phyloP scores from a whole-genome alignment of 2,113 vertebrate genomes.

The Eira barbara region DNA sequence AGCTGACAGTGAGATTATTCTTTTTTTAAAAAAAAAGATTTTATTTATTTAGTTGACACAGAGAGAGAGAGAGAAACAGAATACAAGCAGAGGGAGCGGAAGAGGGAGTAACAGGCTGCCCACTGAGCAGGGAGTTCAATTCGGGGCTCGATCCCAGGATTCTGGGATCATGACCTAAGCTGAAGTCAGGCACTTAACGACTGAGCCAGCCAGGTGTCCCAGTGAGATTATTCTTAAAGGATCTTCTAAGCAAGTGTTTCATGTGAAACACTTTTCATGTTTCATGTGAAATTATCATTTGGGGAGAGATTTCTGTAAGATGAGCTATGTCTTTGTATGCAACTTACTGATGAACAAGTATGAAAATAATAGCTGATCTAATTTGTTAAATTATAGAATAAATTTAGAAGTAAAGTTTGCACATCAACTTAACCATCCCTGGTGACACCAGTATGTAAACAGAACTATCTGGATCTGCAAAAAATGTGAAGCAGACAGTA shows the following conservation, averaged over 20 bases:
- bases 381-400: neutral
- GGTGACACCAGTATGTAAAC: neutral
- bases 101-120: too few relatives aligned
- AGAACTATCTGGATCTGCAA: neutral
- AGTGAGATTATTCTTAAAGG: neutral
- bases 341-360: neutral
- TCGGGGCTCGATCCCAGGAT: too few relatives aligned
- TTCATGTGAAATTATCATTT: neutral
- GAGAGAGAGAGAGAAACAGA: too few relatives aligned
- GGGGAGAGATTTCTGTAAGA: neutral
- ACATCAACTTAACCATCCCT: neutral
- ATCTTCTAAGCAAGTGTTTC: neutral
- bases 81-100: too few relatives aligned
- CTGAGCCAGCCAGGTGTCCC: too few relatives aligned
- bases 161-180: too few relatives aligned
- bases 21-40: neutral
- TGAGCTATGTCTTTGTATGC: neutral
- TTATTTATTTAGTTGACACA: too few relatives aligned
- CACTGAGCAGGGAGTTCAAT: too few relatives aligned
- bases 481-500: neutral
- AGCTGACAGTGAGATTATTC: neutral
- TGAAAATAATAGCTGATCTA: neutral
- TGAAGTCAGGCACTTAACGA: too few relatives aligned
- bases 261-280: too few relatives aligned
- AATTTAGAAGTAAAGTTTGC: neutral